Evolutionary conservation across 2,888 invertebrate species (phyloP).

Genomic region (Cheilosia soror): DNA sequence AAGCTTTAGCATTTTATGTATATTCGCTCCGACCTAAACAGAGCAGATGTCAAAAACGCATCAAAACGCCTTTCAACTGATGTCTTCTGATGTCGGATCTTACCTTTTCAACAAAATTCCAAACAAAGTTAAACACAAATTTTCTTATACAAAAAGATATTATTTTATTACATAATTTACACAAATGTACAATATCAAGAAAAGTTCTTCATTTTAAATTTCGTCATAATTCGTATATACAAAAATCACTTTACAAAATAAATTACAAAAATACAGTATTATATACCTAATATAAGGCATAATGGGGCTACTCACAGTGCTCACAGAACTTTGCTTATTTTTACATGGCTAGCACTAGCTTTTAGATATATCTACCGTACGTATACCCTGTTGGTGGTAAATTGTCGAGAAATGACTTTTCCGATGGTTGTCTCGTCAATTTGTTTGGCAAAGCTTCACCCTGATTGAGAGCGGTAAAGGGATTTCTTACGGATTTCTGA

Average conservation of each 20-base stretch:
- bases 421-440: slow-evolving; percentile 67
- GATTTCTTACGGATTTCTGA: slow-evolving; percentile 80
- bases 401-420: slow-evolving; percentile 80
- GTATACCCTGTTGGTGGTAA: slow-evolving; percentile 74
- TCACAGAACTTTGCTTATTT: slow-evolving; percentile 26
- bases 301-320: not conserved
- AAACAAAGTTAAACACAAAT: too few relatives aligned
- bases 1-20: too few relatives aligned
- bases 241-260: slow-evolving; percentile 36
- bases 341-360: slow-evolving; percentile 40
- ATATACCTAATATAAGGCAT: not conserved
- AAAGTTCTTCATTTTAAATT: not conserved
- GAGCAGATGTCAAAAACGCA: not conserved
- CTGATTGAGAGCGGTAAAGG: slow-evolving; percentile 82
- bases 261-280: slow-evolving; percentile 25
- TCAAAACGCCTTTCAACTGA: too few relatives aligned
- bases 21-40: too few relatives aligned
- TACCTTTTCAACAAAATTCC: too few relatives aligned
- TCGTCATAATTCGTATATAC: slow-evolving; percentile 1
- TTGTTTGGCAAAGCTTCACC: slow-evolving; percentile 80
- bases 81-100: too few relatives aligned
- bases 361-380: slow-evolving; percentile 46
- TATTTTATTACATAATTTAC: slow-evolving; percentile 27
- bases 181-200: slow-evolving; percentile 14
- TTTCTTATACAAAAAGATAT: not conserved